Evolutionary conservation across 1,140 invertebrate genomes (phyloP).

Genomic region (Aleiodes sp.): DNA sequence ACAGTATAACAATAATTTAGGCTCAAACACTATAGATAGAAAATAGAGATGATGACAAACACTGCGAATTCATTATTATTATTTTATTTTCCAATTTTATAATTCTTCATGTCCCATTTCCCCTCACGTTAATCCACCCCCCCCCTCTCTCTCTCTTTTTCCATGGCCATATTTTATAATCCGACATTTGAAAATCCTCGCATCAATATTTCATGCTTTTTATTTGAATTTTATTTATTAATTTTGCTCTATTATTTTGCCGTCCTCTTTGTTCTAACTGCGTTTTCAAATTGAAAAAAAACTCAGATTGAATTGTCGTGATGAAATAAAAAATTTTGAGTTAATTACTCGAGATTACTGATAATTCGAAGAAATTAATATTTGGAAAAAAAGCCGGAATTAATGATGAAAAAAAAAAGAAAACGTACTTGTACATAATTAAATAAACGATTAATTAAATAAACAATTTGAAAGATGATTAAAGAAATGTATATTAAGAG

Average conservation of each 20-base stretch:
- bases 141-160: neutral
- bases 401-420: conserved; percentile 36
- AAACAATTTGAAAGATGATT: conserved; percentile 29
- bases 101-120: neutral
- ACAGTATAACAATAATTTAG: conserved; percentile 60
- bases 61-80: conserved; percentile 50
- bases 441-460: conserved; percentile 35
- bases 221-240: neutral
- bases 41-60: conserved; percentile 61
- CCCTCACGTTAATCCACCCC: neutral
- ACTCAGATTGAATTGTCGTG: neutral
- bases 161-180: neutral
- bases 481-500: conserved; percentile 58
- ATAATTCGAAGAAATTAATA: neutral
- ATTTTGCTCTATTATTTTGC: neutral
- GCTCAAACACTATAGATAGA: conserved; percentile 57
- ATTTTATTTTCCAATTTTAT: conserved; percentile 33
- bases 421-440: conserved; percentile 25
- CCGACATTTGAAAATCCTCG: neutral
- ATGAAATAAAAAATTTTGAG: too few relatives aligned
- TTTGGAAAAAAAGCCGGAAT: conserved; percentile 36
- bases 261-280: too few relatives aligned
- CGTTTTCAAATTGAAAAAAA: too few relatives aligned
- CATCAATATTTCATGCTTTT: conserved; percentile 2
- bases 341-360: too few relatives aligned